Percentiles rank a stretch among this genome's conserved stretches.
Evolutionary conservation across 2,113 vertebrate species (phyloP).

Genomic region (Furnarius figulus): DNA sequence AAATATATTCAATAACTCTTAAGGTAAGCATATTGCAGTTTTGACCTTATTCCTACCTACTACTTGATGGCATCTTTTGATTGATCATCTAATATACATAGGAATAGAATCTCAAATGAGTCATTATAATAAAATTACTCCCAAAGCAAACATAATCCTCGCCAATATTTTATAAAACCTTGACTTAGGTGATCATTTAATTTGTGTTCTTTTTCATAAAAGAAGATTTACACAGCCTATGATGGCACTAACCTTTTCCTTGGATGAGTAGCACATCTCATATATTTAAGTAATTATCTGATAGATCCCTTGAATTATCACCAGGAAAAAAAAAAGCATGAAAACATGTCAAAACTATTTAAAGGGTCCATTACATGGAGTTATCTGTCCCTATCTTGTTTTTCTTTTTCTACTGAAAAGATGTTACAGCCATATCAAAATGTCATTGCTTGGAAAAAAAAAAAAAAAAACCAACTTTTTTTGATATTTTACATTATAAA

Average conservation of each 20-base stretch:
- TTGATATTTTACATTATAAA: background rate
- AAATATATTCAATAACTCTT: conserved; percentile 51
- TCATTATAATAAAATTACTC: conserved; percentile 73
- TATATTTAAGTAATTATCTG: conserved; percentile 71
- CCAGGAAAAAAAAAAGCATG: background rate
- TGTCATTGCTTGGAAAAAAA: background rate
- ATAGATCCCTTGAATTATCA: conserved; percentile 47
- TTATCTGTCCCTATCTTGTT: background rate
- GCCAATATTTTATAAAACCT: conserved; percentile 72
- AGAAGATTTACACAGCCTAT: conserved; percentile 66
- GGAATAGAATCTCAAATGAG: conserved; percentile 65
- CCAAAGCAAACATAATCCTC: conserved; percentile 63
- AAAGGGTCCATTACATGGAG: background rate
- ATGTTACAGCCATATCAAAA: background rate
- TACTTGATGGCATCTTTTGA: conserved; percentile 48
- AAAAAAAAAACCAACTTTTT: too few relatives aligned
- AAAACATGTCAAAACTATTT: conserved; percentile 18
- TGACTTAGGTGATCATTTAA: conserved; percentile 62
- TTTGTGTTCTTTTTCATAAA: conserved; percentile 71
- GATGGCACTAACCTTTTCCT: conserved; percentile 68
- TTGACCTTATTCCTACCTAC: conserved; percentile 66
- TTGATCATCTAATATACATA: conserved; percentile 60
- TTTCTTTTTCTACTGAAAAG: background rate
- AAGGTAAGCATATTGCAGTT: conserved; percentile 58
- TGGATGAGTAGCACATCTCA: conserved; percentile 41